Base-by-base conservation (phyloP, 2,113 vertebrate genomes). In the Montifringilla adamsi region DNA sequence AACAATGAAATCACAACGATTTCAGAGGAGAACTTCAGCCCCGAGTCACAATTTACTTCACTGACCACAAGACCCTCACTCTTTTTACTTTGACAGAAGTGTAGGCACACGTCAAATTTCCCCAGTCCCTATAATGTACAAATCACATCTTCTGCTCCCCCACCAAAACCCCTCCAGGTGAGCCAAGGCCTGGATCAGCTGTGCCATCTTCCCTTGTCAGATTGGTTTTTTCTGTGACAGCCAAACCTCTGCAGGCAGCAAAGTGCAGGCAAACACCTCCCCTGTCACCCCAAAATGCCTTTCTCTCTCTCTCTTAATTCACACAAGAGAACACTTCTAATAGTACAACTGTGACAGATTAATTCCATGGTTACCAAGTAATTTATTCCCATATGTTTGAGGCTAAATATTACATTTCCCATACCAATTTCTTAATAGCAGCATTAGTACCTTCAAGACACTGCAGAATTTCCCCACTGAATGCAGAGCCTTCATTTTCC, bases 351-450 rank as follows among this genome's bases (percentile, higher is more conserved):
- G 2, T 43, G 66, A 46, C 79, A 83, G 41, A 39, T 15, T 31
- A 24, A 87, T 80, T 82, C 64, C 23, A 69, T 2, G 3, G 53
- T 22, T 89, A 62, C 50, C 62, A 58, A 37, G 44, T 72, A 67
- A 62, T 20, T 47, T 56, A 53, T 49, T 53, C 33, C 41, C 28
- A 7, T 17, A 23, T 33, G 70, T 13, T 89, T 53, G n/a, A 87
- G 77, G 31, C 2, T 13, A 84, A 91, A 53, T 21, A 64, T 63
- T 82, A 67, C 31, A 39, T 81, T 93, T 87, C 92, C 95, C 44
- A 53, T 97, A 98, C 98, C 96, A 98, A 72, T 74, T 98, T 97
- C 62, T 97, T 98, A 93, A 99, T 91, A 47, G 98, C 98, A 47
- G 96, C 47, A 33, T 97, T 87, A 82, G 97, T 89, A 43, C 98